Percentiles rank a stretch among this genome's conserved stretches.
phyloP scores from a whole-genome alignment of 2,888 invertebrate genomes.

The Chesias legatella region DNA sequence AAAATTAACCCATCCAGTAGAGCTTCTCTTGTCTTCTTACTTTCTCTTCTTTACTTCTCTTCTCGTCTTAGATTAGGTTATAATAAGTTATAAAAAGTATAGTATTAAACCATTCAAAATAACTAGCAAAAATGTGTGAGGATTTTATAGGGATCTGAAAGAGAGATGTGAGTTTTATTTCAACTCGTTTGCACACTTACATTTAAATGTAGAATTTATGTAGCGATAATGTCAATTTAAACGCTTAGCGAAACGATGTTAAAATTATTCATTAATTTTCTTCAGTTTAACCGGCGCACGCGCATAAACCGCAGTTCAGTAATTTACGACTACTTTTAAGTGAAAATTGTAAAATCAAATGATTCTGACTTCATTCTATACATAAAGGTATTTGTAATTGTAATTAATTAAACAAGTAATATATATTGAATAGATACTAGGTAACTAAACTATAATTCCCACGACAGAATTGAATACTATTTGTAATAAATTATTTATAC shows the following conservation, averaged over 20 bases:
- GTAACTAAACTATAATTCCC: slow-evolving; percentile 8
- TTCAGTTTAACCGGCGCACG: slow-evolving; percentile 15
- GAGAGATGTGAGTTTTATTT: too few relatives aligned
- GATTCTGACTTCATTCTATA: not conserved
- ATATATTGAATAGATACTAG: too few relatives aligned
- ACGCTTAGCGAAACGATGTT: slow-evolving; percentile 12
- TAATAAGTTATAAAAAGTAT: too few relatives aligned
- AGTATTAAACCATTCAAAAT: too few relatives aligned
- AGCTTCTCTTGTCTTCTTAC: too few relatives aligned
- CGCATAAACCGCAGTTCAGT: slow-evolving; percentile 7
- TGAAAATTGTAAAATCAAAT: too few relatives aligned
- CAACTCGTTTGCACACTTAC: too few relatives aligned
- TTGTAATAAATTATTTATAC: slow-evolving; percentile 7
- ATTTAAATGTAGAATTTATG: slow-evolving; percentile 21
- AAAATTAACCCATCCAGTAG: too few relatives aligned
- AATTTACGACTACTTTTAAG: not conserved
- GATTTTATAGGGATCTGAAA: too few relatives aligned
- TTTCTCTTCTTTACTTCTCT: too few relatives aligned
- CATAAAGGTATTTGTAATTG: not conserved
- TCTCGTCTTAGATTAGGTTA: too few relatives aligned
- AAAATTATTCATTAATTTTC: slow-evolving; percentile 10
- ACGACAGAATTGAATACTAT: slow-evolving; percentile 17
- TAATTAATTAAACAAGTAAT: not conserved
- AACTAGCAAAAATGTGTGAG: too few relatives aligned
- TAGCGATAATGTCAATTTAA: slow-evolving; percentile 17